Conservation (phyloP, 2,113 vertebrate genomes). For the Panthera tigris region DNA sequence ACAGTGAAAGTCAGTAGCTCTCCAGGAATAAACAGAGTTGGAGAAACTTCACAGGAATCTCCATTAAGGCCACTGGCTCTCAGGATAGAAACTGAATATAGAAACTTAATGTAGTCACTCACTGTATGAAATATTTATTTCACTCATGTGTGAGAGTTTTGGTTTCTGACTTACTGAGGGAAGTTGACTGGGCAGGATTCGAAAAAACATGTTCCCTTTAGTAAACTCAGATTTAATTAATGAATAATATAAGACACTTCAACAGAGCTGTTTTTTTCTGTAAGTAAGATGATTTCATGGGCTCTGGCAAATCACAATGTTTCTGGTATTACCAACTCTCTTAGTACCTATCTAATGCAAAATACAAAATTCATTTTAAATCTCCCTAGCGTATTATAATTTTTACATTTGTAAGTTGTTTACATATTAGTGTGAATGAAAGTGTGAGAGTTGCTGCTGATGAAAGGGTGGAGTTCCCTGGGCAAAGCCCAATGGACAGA, state of each 20-base stretch:
- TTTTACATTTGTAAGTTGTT: slow-evolving; percentile 20
- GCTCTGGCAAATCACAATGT: not conserved
- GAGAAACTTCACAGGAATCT: not conserved
- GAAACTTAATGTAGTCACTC: not conserved
- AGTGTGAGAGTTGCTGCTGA: not conserved
- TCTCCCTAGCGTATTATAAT: not conserved
- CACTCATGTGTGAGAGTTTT: not conserved
- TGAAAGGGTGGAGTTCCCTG: not conserved
- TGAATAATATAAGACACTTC: not conserved
- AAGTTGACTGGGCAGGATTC: not conserved
- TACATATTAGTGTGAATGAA: slow-evolving; percentile 3
- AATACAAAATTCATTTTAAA: slow-evolving; percentile 33
- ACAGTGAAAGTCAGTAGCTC: not conserved
- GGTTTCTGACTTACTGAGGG: not conserved
- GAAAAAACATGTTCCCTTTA: not conserved
- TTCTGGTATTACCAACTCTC: not conserved
- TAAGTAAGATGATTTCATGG: not conserved
- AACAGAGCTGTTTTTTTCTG: not conserved
- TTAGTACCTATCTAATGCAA: not conserved
- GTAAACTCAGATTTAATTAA: not conserved
- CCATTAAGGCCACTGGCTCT: not conserved
- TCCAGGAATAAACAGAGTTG: not conserved
- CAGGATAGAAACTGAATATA: not conserved
- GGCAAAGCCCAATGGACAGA: not conserved
- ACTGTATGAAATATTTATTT: not conserved